These are phyloP conservation scores for Tribolium castaneum DNA, from an alignment of 1,140 invertebrate genomes.

Conservation along the genomic window DNA sequence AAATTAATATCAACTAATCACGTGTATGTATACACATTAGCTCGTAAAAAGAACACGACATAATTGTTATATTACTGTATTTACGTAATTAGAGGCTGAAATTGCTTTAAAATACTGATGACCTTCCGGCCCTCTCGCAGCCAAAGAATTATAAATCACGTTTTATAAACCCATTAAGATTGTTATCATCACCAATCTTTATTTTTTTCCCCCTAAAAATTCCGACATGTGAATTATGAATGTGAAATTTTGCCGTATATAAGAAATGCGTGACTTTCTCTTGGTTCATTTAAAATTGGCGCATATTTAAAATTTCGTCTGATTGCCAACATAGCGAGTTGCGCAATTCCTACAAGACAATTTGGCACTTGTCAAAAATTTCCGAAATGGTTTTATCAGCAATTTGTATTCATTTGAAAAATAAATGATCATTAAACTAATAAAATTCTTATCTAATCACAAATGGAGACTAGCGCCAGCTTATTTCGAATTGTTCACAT, in stretches of 20 bases:
- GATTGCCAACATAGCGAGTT: background rate
- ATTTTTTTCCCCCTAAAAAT: background rate
- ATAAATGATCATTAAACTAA: background rate
- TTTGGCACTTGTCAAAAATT: background rate
- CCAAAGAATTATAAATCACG: background rate
- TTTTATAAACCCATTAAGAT: background rate
- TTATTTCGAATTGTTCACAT: slow-evolving; percentile 4
- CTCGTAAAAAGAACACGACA: background rate
- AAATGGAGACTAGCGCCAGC: slow-evolving; percentile 8
- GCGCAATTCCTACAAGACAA: background rate
- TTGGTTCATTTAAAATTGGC: background rate
- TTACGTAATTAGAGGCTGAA: background rate
- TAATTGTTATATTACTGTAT: background rate
- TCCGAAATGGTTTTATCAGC: background rate
- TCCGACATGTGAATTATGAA: background rate
- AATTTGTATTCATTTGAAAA: background rate
- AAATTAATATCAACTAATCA: background rate
- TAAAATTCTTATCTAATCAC: slow-evolving; percentile 15
- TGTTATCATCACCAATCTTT: background rate
- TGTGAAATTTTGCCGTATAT: background rate
- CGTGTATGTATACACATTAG: background rate
- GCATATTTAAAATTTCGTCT: background rate
- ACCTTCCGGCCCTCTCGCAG: background rate
- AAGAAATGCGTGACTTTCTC: background rate
- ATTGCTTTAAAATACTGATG: background rate